Evolutionary conservation across 1,140 invertebrate species (phyloP).

Genomic region (Panagrolaimus sp.): DNA sequence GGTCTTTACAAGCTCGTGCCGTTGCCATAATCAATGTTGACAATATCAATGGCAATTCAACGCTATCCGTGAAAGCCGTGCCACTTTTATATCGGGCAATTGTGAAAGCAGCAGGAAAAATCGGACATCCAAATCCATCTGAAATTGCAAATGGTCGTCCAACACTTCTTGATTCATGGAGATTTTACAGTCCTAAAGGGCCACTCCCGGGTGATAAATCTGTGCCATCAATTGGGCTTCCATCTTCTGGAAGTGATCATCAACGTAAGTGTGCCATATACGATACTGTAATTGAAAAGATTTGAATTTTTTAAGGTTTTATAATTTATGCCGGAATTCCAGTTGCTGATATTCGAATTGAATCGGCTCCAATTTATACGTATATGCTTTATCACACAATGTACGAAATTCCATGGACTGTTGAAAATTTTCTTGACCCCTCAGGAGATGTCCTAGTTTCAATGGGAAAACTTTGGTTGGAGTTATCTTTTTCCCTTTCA

Average conservation of each 20-base stretch:
- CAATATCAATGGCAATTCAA: constrained; percentile 50
- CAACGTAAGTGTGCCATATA: constrained; percentile 27
- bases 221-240: constrained; percentile 32
- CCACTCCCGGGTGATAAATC: constrained; percentile 43
- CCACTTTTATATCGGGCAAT: constrained; percentile 43
- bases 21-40: constrained; percentile 53
- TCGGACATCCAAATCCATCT: constrained; percentile 31
- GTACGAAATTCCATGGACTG: constrained; percentile 36
- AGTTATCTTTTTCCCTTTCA: constrained; percentile 36
- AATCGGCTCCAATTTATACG: constrained; percentile 40
- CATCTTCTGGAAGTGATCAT: constrained; percentile 48
- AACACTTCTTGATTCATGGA: constrained; percentile 48
- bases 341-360: constrained; percentile 40
- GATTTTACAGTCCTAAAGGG: constrained; percentile 40
- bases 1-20: constrained; percentile 31
- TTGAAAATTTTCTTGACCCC: constrained; percentile 43
- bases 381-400: constrained; percentile 50
- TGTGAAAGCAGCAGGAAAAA: constrained; percentile 36
- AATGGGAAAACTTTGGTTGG: constrained; percentile 49
- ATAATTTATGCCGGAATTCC: constrained; percentile 40
- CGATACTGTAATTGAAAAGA: constrained; percentile 3
- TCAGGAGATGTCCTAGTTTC: constrained; percentile 28
- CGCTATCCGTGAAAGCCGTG: constrained; percentile 44
- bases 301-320: constrained; percentile 3
- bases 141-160: constrained; percentile 39